Conservation (phyloP, 2,113 vertebrate genomes). For the Anoura caudifer region DNA sequence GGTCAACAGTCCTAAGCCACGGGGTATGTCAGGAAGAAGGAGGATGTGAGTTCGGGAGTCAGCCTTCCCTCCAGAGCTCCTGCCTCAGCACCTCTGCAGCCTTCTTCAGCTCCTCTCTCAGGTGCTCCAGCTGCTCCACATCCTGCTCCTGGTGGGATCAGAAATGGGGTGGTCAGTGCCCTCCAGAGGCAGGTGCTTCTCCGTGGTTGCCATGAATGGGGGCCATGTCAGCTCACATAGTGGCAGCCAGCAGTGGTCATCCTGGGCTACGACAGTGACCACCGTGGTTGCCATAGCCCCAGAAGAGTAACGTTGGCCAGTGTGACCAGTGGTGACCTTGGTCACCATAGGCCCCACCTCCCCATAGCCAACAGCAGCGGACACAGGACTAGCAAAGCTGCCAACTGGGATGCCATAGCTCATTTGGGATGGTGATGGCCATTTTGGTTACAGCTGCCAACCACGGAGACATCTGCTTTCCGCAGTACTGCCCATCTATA, state of each 20-base stretch:
- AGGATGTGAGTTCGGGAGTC: neutral
- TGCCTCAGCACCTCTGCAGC: conserved; percentile 82
- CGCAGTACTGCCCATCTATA: fast-evolving
- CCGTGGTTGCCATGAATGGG: neutral
- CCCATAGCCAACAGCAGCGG: fast-evolving
- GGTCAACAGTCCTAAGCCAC: neutral
- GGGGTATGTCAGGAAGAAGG: neutral
- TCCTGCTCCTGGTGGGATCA: conserved; percentile 45
- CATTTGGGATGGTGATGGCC: neutral
- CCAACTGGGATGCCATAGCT: neutral
- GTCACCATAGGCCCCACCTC: too few species aligned
- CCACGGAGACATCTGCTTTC: neutral
- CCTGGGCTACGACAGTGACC: fast-evolving
- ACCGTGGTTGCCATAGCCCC: neutral
- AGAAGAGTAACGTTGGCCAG: neutral
- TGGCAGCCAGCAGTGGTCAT: neutral
- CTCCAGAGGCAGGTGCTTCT: neutral
- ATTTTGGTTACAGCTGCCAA: neutral
- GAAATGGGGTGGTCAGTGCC: neutral
- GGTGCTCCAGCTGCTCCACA: conserved; percentile 80
- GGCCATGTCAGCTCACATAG: neutral
- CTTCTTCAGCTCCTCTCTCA: conserved; percentile 83
- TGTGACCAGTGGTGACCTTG: fast-evolving
- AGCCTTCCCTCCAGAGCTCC: conserved; percentile 71
- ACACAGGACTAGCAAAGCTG: neutral